Base-by-base conservation (phyloP, 1,140 invertebrate genomes). In the Diorhabda carinulata region DNA sequence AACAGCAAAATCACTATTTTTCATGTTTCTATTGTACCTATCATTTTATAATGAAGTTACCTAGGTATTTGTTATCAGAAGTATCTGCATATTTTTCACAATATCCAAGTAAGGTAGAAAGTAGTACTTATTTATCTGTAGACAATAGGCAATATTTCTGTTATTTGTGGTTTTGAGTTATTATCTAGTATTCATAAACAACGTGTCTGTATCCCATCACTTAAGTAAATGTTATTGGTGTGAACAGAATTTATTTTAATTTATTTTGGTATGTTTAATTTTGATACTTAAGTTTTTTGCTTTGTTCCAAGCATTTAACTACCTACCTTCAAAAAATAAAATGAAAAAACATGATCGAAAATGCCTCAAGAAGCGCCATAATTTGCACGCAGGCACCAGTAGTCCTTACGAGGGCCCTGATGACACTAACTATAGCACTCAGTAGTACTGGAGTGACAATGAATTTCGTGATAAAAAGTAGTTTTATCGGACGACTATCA, bases 1-100 rank as follows among this genome's bases (percentile, higher is more conserved):
- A 52, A 52, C n/a, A 65, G 63, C 45, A 65, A 65, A 65, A 43
- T 65, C 63, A 41, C 61, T 62, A 62, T 62, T 62, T 44, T 62
- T 40, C 3, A 25, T 25, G 1, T 25, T 62, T 62, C 43, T 62
- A 45, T 62, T 45, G 43, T 62, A 62, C 43, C 61, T 62, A 62
- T 40, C 61, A 62, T 62, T 62, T 62, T 62, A 45, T 62, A 44
- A 62, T 43, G 61, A 62, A 62, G 61, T 62, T 62, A 62, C 61
- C 61, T 62, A 62, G 61, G 61, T 44, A 62, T 62, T 62, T 62
- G n/a, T 62, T 62, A 62, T 62, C 43, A 62, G 61, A 3, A 62
- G 43, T 62, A 62, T 62, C 61, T 62, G 61, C 61, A 62, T 62
- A 62, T 62, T 62, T 62, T 62, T 62, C 8, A 1, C 40, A 43